Evolutionary conservation across 2,888 invertebrate genomes (phyloP).

Genomic region (Dione juno): DNA sequence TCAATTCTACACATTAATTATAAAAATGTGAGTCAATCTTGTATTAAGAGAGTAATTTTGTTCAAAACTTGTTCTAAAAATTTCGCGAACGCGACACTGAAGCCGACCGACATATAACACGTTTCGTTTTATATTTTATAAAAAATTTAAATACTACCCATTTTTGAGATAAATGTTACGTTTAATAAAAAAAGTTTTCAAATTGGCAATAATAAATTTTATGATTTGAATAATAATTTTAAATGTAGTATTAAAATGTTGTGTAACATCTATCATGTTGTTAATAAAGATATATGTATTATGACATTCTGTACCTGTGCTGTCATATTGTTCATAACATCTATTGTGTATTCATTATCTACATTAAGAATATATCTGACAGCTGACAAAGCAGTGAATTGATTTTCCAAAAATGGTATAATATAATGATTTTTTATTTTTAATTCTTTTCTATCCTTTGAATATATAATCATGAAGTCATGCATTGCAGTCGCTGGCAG

Average conservation of each 20-base stretch:
- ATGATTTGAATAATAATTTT: not conserved
- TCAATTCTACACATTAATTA: slow-evolving; percentile 68
- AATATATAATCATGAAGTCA: slow-evolving; percentile 53
- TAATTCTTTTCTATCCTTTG: slow-evolving; percentile 50
- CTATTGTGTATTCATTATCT: slow-evolving; percentile 13
- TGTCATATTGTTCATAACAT: slow-evolving; percentile 3
- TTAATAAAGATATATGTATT: not conserved
- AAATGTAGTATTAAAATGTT: not conserved
- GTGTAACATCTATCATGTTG: not conserved
- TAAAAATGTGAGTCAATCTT: slow-evolving; percentile 49
- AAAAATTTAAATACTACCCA: not conserved
- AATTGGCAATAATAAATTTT: not conserved
- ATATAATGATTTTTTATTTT: slow-evolving; percentile 52
- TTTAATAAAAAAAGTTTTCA: not conserved
- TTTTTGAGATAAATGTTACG: not conserved
- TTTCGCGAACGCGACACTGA: slow-evolving; percentile 62
- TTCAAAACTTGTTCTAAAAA: slow-evolving; percentile 60
- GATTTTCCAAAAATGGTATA: slow-evolving; percentile 81
- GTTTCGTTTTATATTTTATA: slow-evolving; percentile 27
- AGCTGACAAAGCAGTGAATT: slow-evolving; percentile 73
- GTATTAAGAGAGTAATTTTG: slow-evolving; percentile 55
- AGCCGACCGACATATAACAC: slow-evolving; percentile 66
- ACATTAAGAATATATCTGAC: slow-evolving; percentile 59
- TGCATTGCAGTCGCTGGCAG: slow-evolving; percentile 87
- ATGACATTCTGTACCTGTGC: slow-evolving; percentile 11